Base-by-base conservation (phyloP, 2,797 vertebrate genomes). In the Catostomus latipinnis region DNA sequence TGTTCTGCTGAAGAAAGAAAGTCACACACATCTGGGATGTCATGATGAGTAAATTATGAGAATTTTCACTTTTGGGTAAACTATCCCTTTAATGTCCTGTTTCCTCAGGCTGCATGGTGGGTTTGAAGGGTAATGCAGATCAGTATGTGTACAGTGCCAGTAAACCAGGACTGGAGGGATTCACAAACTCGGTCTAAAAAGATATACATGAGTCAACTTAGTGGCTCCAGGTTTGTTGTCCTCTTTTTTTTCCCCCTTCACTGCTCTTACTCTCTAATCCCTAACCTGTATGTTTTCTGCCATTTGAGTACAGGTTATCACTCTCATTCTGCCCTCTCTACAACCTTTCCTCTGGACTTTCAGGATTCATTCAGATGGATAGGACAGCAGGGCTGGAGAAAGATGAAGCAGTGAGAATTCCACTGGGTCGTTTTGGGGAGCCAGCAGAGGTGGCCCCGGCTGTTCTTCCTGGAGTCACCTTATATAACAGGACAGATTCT, bases 151-250 rank as follows among this genome's bases (percentile, higher is more conserved):
- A 99, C 90, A 95, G 97, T 18, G 95, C 96, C 90, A 95, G 92
- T 85, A 99, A 99, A 91, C 95, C 95, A 16, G 97, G 96, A 63
- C 88, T 99, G 6, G 92, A 97, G 76, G 97, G 97, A 66, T 98
- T 99, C 94, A 98, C 96, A 8, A 93, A 93, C 34, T 97, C 91
- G 98, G 81, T 96, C 97, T 76, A 98, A 97, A 92, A 99, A 90
- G 96, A 96, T 71, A 90, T 99, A 87, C 34, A 34, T 89, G 95
- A 72, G 96, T 98, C 56, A 99, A 98, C 61, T 91, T 98, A 67
- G 91, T 99, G 85, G 96, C 94, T 90, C 97, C 98, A 92, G 97
- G 97, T 99, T 14, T 8, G 12, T 80, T 34, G 43, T 45, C 46
- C 13, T 63, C 22, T 22, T 2, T 13, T 43, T 74, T 14, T 76